Conservation (phyloP, 2,797 vertebrate species). For the Phataginus tricuspis region DNA sequence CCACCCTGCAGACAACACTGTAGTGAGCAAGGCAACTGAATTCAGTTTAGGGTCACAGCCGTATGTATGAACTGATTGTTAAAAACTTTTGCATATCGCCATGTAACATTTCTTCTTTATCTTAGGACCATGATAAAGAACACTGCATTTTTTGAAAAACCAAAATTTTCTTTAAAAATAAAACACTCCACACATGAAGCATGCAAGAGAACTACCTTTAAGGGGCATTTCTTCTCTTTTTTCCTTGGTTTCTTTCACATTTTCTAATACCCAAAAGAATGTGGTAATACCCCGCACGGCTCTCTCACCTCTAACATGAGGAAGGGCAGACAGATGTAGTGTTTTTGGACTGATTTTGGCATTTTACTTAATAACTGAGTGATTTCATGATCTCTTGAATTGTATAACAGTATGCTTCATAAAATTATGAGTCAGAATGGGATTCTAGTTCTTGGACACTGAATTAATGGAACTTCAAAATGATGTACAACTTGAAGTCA, state of each 20-base stretch:
- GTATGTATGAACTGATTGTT: conserved; percentile 44
- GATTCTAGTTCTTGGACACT: background rate
- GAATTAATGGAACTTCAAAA: background rate
- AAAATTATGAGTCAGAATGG: background rate
- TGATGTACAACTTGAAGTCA: background rate
- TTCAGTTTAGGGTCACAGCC: conserved; percentile 46
- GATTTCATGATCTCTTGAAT: background rate
- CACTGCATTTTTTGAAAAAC: background rate
- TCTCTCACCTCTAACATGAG: background rate
- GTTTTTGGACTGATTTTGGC: background rate
- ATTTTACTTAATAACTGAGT: background rate
- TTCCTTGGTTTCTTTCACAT: background rate
- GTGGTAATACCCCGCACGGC: no score
- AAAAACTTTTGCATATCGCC: conserved; percentile 31
- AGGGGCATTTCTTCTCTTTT: background rate
- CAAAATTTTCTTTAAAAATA: background rate
- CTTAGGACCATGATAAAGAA: background rate
- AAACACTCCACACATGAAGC: background rate
- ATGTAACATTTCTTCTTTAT: background rate
- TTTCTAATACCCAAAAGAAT: background rate
- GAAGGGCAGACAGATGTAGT: accelerated
- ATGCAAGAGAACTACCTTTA: background rate
- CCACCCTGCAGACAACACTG: conserved; percentile 57
- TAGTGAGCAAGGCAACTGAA: conserved; percentile 65
- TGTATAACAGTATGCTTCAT: background rate